Base-by-base conservation (phyloP, 2,797 vertebrate genomes). In the Kryptopterus vitreolus region DNA sequence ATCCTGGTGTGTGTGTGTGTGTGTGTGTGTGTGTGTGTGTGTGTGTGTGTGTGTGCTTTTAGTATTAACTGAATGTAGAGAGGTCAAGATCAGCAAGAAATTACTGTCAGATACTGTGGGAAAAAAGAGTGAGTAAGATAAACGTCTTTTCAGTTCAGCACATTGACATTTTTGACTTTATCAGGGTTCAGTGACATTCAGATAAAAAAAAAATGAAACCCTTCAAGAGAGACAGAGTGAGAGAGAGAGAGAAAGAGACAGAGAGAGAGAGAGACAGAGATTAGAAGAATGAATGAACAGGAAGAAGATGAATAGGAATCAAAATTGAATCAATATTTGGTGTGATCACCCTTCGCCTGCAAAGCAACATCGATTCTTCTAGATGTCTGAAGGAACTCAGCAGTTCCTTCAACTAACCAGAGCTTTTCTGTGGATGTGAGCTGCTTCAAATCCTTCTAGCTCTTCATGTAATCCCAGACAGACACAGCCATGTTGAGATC, bases 181-280 rank as follows among this genome's bases (percentile, higher is more conserved):
- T 61, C 72, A 63, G 65, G 65, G 58, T 59, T 59, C 80, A 62
- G 63, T 38, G 50, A 71, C 18, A 52, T 58, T 71, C 57, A 46
- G 38, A 15, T 3, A 24, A 33, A 62, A 35, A 33, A 80, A 71
- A 52, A 79, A 9, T n/a, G 4, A 81, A 35, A 8, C 59, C 59
- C 66, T 66, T 76, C 55, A 57, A 62, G 22, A 43, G 48, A 13
- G 79, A 72, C 82, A 70, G 73, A 70, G 57, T 82, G 73, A 72
- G 85, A 82, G 62, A 33, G 18, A 77, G 81, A 31, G 62, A 33
- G 57, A 8, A 78, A 74, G 84, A 76, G 78, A 72, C 61, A 82
- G 74, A 73, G 85, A 81, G 65, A 48, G 15, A 77, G 81, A 29
- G 59, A 20, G 59, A 24, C 73, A 16, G 59, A 57, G 43, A 33